Percentiles rank a stretch among this genome's conserved stretches.
Conservation (phyloP, 2,797 vertebrate genomes). For the Anas flavirostris region DNA sequence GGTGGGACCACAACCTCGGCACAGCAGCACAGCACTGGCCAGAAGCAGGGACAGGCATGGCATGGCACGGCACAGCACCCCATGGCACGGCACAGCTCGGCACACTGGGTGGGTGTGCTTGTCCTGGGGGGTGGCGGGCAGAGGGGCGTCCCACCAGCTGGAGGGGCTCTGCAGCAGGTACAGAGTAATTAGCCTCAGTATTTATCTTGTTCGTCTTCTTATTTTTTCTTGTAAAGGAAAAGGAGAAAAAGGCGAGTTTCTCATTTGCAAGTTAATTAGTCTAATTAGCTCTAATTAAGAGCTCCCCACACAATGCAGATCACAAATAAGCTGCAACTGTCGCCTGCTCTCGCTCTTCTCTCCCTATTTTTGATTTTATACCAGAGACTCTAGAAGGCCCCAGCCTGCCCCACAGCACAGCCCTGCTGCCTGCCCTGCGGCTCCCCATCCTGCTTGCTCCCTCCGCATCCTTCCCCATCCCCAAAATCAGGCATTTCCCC, state of each 20-base stretch:
- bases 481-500: no score
- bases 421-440: no score
- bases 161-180: conserved; percentile 17
- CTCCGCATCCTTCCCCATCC: no score
- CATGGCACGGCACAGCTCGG: no score
- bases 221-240: conserved; percentile 21
- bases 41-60: not conserved
- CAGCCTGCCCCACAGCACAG: no score
- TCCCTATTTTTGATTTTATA: conserved; percentile 14
- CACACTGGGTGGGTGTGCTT: no score
- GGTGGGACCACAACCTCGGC: no score
- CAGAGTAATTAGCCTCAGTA: conserved; percentile 80
- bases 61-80: no score
- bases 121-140: not conserved
- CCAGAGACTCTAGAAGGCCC: not conserved
- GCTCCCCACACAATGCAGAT: conserved; percentile 77
- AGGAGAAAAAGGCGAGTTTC: conserved; percentile 80
- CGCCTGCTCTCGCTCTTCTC: conserved; percentile 28
- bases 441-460: no score
- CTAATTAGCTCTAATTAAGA: conserved; percentile 91
- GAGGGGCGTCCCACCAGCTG: not conserved
- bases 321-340: conserved; percentile 52
- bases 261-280: conserved; percentile 89
- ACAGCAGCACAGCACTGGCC: not conserved
- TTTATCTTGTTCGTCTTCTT: conserved; percentile 74